Evolutionary conservation across 2,797 vertebrate genomes (phyloP).

Genomic region (Pteronotus mesoamericanus): DNA sequence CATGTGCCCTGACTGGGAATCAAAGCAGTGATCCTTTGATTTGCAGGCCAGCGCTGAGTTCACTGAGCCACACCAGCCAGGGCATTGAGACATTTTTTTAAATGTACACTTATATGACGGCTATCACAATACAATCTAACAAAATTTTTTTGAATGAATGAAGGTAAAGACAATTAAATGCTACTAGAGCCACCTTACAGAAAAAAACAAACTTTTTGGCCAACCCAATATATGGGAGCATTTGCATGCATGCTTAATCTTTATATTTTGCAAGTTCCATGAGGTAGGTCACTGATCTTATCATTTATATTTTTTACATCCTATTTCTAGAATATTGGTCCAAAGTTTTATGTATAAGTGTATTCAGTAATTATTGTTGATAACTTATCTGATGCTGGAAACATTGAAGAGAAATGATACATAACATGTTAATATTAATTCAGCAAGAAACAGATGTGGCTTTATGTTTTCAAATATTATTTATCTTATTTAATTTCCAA

Average conservation of each 20-base stretch:
- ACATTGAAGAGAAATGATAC: not conserved
- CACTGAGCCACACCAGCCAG: no score
- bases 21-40: no score
- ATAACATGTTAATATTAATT: not conserved
- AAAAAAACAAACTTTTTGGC: no score
- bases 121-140: no score
- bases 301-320: not conserved
- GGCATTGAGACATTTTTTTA: no score
- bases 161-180: no score
- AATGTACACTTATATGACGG: no score
- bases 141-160: no score
- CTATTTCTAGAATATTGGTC: not conserved
- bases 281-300: not conserved
- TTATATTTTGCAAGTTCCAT: not conserved
- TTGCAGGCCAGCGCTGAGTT: no score
- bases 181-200: no score
- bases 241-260: not conserved
- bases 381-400: not conserved
- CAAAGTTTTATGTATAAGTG: not conserved
- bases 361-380: not conserved
- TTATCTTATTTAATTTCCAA: not conserved
- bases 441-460: not conserved
- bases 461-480: not conserved
- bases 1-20: no score
- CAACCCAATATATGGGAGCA: not conserved